Evolutionary conservation across 2,113 vertebrate genomes (phyloP).

Genomic region (Zosterops japonicus): DNA sequence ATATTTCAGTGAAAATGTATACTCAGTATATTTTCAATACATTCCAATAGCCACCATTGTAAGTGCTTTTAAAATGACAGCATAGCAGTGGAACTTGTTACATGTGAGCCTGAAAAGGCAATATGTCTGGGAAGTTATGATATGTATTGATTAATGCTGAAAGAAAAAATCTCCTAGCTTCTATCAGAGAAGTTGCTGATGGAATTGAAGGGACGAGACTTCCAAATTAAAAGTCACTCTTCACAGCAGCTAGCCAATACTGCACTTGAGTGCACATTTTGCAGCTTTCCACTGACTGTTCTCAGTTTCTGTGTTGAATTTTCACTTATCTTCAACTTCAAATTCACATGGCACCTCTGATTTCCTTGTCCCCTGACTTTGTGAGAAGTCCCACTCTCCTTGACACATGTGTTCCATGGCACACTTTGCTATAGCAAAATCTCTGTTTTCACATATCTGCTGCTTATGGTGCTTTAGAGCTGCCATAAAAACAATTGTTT

Average conservation of each 20-base stretch:
- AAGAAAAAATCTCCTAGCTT: not conserved
- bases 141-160: not conserved
- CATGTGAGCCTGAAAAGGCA: not conserved
- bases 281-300: not conserved
- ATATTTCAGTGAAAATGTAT: not conserved
- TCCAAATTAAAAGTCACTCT: not conserved
- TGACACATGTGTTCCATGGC: not conserved
- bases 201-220: not conserved
- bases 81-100: not conserved
- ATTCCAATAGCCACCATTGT: not conserved
- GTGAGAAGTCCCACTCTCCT: not conserved
- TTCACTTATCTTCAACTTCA: not conserved
- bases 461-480: not conserved
- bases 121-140: not conserved
- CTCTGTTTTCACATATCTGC: not conserved
- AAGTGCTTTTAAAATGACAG: not conserved
- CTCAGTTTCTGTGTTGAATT: not conserved
- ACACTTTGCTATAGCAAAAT: not conserved
- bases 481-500: not conserved
- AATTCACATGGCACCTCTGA: rapidly evolving
- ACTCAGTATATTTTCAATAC: not conserved
- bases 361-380: not conserved
- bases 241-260: not conserved
- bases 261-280: not conserved
- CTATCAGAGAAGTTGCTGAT: not conserved